Evolutionary conservation across 2,797 vertebrate genomes (phyloP).

Genomic region (Cheracebus regulus): DNA sequence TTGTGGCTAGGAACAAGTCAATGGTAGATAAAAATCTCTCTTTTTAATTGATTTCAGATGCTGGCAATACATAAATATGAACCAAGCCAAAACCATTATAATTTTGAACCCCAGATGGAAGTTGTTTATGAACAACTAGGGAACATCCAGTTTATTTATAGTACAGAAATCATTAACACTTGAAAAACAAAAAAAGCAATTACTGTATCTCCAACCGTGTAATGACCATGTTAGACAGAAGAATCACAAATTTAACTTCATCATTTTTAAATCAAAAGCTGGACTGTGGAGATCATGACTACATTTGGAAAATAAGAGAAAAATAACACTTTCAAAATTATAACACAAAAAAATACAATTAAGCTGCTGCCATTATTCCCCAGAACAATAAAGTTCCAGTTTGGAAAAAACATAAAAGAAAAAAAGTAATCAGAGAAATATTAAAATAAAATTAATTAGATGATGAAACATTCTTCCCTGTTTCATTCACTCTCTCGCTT

Average conservation of each 20-base stretch:
- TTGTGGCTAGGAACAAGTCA: not conserved
- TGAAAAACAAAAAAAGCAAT: slow-evolving; percentile 72
- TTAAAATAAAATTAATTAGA: slow-evolving; percentile 33
- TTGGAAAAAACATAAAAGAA: not conserved
- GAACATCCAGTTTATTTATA: slow-evolving; percentile 76
- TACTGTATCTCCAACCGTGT: slow-evolving; percentile 67
- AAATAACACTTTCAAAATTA: slow-evolving; percentile 69
- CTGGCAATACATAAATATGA: slow-evolving; percentile 67
- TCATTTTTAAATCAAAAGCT: slow-evolving; percentile 60
- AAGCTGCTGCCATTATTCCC: not conserved
- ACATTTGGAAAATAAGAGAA: slow-evolving; percentile 64
- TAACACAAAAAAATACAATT: slow-evolving; percentile 53
- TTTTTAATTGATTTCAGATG: slow-evolving; percentile 51
- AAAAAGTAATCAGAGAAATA: slow-evolving; percentile 8
- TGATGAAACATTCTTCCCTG: not conserved
- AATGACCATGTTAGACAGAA: slow-evolving; percentile 69
- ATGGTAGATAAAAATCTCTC: not conserved
- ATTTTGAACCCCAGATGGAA: slow-evolving; percentile 75
- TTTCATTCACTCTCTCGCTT: not conserved
- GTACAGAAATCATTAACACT: slow-evolving; percentile 69
- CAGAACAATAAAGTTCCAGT: not conserved
- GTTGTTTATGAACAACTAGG: slow-evolving; percentile 72
- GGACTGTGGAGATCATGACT: slow-evolving; percentile 49
- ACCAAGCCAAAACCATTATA: slow-evolving; percentile 68
- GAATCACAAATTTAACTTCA: slow-evolving; percentile 64